Evolutionary conservation across 2,113 vertebrate species (phyloP), one percentile per base, ranked within the genome.

Genomic region (Phainopepla nitens): DNA sequence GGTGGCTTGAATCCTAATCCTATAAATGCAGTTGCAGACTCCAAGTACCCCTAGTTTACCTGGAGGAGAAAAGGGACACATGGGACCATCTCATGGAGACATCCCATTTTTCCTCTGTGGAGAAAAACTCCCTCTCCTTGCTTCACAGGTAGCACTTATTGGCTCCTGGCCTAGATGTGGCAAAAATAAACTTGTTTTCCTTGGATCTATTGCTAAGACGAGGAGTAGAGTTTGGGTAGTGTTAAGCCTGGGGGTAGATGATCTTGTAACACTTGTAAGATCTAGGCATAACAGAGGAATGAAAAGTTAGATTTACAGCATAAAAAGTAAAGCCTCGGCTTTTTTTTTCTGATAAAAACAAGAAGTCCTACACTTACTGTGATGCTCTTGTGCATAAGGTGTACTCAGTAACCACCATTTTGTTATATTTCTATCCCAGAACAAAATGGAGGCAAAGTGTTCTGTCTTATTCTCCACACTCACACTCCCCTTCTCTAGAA

Each of bases 361-460:
- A 56, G 0, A 86, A 41, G 56, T 60, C 2, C 64, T 66, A 83
- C 45, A 1, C 41, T 13, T 19, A 6, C 44, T 11, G 15, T n/a
- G 64, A 68, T 8, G 23, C 8, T 77, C 12, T 22, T 16, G 21
- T 61, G 61, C 6, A 1, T 28, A n/a, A 70, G 36, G 13, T 79
- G 24, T 29, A 11, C 69, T 80, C 42, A 41, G 39, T 6, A 23
- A 53, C 80, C 36, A 25, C 94, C 94, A 94, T 96, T 95, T 97
- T 92, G 49, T 84, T 87, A 1, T 21, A n/a, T 78, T 78, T 71
- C 20, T 62, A 33, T 68, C 28, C 28, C 39, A 71, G 50, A 60
- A 91, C 82, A 96, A 95, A 92, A 94, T 97, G 94, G 93, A 78
- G 71, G 47, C 33, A 71, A 71, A 65, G 31, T 14, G 33, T 33